Evolutionary conservation across 2,888 invertebrate species (phyloP), one percentile per base, ranked within the genome.

Genomic region (Corythucha ciliata): DNA sequence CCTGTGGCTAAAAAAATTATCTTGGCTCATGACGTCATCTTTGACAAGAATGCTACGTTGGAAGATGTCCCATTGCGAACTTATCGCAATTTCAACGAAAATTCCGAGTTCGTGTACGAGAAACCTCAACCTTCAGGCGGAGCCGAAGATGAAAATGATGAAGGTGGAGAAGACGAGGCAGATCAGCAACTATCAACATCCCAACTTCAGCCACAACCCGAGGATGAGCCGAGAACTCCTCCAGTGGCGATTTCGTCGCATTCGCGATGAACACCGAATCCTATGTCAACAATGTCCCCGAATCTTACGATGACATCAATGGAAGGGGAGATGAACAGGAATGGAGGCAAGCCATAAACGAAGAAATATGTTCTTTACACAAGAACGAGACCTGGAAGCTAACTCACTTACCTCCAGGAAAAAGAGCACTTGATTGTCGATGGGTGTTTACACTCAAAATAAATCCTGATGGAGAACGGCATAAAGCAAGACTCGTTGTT

Each of bases 211-310:
- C n/a, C n/a, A n/a, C n/a, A n/a, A n/a, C n/a, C n/a, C n/a, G n/a
- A n/a, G n/a, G n/a, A n/a, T n/a, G n/a, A n/a, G n/a, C n/a, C n/a
- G n/a, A n/a, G n/a, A n/a, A n/a, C n/a, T n/a, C n/a, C n/a, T n/a
- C n/a, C n/a, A n/a, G n/a, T 27, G 48, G 50, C 40, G 58, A 60
- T 47, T 53, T 59, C 6, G 50, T 18, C 18, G 50, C 54, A 37
- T 50, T 32, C 26, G 42, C 42, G 24, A n/a, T 22, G 14, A n/a
- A 25, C 26, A 27, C 42, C 10, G 42, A 42, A 25, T 14, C 42
- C 4, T 42, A 26, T 42, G 25, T 42, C 8, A 27, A 42, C 14
- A 25, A 42, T 18, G 12, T 42, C 14, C 42, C 42, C 16, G 14
- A 25, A n/a, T 26, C 14, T 42, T 39, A 26, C 26, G 42, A 7